Evolutionary conservation across 2,797 vertebrate genomes (phyloP).

Genomic region (Scomberomorus guttatus): DNA sequence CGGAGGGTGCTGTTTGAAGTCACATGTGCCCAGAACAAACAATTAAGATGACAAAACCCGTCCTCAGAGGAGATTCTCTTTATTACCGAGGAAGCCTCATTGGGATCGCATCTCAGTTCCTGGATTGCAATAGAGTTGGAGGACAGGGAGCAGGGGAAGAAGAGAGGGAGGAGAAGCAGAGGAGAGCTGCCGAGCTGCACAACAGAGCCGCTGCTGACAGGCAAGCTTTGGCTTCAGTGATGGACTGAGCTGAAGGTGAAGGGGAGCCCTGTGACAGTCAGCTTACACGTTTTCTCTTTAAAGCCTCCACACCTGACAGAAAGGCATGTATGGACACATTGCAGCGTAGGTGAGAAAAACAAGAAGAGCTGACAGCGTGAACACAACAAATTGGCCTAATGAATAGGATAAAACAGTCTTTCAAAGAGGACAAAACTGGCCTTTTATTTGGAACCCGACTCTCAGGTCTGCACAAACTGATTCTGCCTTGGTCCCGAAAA

Average conservation of each 20-base stretch:
- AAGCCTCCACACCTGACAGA: constrained; percentile 37
- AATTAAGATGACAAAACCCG: constrained; percentile 80
- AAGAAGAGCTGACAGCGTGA: constrained; percentile 38
- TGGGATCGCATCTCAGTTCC: constrained; percentile 69
- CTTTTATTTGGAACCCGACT: constrained; percentile 62
- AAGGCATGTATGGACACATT: constrained; percentile 59
- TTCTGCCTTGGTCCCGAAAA: constrained; percentile 68
- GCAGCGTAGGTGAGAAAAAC: constrained; percentile 57
- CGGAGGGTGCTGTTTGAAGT: constrained; percentile 64
- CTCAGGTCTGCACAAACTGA: constrained; percentile 80
- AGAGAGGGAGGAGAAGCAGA: constrained; percentile 70
- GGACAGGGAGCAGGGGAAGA: constrained; percentile 65
- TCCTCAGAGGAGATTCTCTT: constrained; percentile 63
- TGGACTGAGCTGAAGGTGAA: constrained; percentile 79
- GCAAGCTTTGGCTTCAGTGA: constrained; percentile 67
- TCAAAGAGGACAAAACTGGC: constrained; percentile 57
- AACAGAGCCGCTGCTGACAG: constrained; percentile 57
- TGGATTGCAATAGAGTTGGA: constrained; percentile 76
- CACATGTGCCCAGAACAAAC: constrained; percentile 66
- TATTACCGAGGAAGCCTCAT: constrained; percentile 74
- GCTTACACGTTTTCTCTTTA: constrained; percentile 28
- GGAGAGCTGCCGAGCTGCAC: constrained; percentile 66
- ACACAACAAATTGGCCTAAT: constrained; percentile 58
- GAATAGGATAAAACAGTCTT: constrained; percentile 51
- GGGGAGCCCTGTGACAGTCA: too few species aligned